These are phyloP conservation scores for Hirudinaria manillensis DNA, from an alignment of 2,888 invertebrate genomes.

Conservation along the genomic window DNA sequence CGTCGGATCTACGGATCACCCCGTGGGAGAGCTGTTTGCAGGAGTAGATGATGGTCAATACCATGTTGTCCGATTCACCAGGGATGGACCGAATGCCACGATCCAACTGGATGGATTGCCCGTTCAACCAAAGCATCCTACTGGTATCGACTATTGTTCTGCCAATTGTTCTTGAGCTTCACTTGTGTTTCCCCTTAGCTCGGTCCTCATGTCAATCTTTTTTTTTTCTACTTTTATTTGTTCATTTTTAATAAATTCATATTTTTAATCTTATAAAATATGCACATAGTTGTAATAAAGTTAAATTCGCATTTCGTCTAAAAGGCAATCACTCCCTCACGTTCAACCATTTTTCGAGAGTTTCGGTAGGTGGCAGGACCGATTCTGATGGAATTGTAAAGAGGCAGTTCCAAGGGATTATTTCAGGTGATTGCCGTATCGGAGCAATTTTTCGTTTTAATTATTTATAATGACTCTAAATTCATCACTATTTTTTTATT, in stretches of 20 bases:
- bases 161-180: not conserved
- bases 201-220: not conserved
- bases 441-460: not conserved
- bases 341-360: conserved; percentile 83
- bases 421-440: conserved; percentile 61
- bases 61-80: conserved; percentile 82
- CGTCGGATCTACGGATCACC: conserved; percentile 83
- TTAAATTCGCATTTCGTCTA: not conserved
- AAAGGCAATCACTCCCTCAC: conserved; percentile 74
- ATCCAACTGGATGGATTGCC: conserved; percentile 81
- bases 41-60: conserved; percentile 85
- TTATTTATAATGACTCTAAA: too few relatives aligned
- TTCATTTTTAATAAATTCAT: too few relatives aligned
- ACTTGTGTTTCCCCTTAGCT: not conserved
- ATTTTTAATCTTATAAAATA: too few relatives aligned
- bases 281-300: too few relatives aligned
- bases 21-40: conserved; percentile 62
- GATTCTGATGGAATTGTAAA: conserved; percentile 56
- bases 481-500: too few relatives aligned
- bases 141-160: conserved; percentile 60
- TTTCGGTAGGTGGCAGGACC: conserved; percentile 76
- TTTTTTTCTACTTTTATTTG: not conserved
- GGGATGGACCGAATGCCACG: conserved; percentile 81
- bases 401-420: conserved; percentile 76
- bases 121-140: conserved; percentile 68